Percentiles rank a stretch among this genome's conserved stretches.
Evolutionary conservation across 2,888 invertebrate species (phyloP).

Genomic region (Physocephala rufipes): DNA sequence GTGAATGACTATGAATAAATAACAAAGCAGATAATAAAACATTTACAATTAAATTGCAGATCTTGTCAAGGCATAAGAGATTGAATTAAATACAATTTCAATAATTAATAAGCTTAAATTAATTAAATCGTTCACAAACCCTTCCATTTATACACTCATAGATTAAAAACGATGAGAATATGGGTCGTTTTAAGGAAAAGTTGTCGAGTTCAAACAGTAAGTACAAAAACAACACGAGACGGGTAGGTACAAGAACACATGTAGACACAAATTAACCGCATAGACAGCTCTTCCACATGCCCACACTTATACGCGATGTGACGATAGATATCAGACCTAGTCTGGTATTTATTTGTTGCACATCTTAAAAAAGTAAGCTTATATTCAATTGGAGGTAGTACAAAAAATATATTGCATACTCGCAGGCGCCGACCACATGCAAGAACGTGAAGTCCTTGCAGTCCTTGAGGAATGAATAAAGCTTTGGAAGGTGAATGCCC

Average conservation of each 20-base stretch:
- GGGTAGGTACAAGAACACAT: background rate
- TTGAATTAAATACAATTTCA: background rate
- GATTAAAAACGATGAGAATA: background rate
- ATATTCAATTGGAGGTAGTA: background rate
- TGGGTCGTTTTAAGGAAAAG: no score
- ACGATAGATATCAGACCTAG: background rate
- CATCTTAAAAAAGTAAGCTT: background rate
- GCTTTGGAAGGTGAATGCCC: no score
- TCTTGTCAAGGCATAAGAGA: no score
- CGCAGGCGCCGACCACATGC: conserved; percentile 14
- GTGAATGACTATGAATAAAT: no score
- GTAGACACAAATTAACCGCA: background rate
- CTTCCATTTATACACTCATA: background rate
- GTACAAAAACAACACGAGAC: no score
- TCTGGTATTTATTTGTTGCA: background rate
- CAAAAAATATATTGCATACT: conserved; percentile 21
- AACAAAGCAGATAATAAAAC: no score
- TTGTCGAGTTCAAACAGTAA: no score
- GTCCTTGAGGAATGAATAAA: no score
- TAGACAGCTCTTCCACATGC: background rate
- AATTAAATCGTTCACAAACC: no score
- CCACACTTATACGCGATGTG: background rate
- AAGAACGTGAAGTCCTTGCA: background rate
- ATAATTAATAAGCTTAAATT: background rate
- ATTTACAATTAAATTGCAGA: no score